Percentiles rank a stretch among this genome's conserved stretches.
These are phyloP conservation scores for Berghia stephanieae DNA, from an alignment of 1,140 invertebrate genomes.

Conservation along the genomic window DNA sequence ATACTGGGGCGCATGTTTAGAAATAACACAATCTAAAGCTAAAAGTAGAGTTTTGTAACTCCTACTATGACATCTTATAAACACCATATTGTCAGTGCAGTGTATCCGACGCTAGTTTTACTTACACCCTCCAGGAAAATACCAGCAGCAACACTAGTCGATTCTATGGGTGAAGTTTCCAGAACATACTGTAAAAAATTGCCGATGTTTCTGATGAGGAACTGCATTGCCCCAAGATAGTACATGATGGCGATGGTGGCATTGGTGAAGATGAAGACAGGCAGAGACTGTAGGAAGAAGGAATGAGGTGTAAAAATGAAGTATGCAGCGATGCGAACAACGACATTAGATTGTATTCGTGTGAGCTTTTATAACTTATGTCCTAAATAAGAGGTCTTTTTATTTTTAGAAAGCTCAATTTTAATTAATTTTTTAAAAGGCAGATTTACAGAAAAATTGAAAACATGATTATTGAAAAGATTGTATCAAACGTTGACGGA, in stretches of 20 bases:
- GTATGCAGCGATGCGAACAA: background rate
- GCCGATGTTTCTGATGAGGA: conserved; percentile 48
- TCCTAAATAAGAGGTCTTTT: no score
- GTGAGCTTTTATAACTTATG: no score
- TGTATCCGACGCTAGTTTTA: background rate
- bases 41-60: background rate
- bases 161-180: conserved; percentile 58
- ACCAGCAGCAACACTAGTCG: conserved; percentile 59
- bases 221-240: conserved; percentile 64
- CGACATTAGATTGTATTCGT: no score
- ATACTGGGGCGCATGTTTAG: background rate
- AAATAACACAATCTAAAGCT: background rate
- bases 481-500: no score
- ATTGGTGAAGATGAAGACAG: conserved; percentile 60
- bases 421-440: no score
- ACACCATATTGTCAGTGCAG: background rate
- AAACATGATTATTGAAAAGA: no score
- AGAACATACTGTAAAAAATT: conserved; percentile 54
- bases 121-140: conserved; percentile 63
- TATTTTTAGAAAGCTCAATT: no score
- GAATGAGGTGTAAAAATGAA: no score
- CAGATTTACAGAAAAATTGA: no score
- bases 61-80: background rate
- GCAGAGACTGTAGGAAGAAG: conserved; percentile 51
- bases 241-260: conserved; percentile 60